Percentiles rank a stretch among this genome's conserved stretches.
These are phyloP conservation scores for Tillus elongatus DNA, from an alignment of 2,888 invertebrate genomes.

Conservation along the genomic window DNA sequence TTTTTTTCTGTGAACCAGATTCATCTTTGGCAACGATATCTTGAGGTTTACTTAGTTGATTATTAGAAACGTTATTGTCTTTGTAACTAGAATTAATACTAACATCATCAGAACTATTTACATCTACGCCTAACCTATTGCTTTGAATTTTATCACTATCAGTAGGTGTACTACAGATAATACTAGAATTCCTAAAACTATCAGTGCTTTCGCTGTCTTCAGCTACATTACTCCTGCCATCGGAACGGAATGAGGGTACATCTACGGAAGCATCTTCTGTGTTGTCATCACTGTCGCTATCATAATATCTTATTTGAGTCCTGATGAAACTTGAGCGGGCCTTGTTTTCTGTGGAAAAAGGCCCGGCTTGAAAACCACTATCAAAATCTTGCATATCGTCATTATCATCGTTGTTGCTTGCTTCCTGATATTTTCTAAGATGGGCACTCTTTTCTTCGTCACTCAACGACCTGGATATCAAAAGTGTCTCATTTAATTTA, in stretches of 20 bases:
- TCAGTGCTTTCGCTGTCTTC: not conserved
- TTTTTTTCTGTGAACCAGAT: constrained; percentile 21
- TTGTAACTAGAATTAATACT: too few relatives aligned
- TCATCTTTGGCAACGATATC: constrained; percentile 41
- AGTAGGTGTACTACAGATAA: constrained; percentile 22
- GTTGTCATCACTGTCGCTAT: constrained; percentile 11
- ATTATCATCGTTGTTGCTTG: too few relatives aligned
- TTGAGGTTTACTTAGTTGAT: constrained; percentile 27
- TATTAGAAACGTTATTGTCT: constrained; percentile 27
- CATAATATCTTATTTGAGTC: constrained; percentile 33
- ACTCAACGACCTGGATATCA: constrained; percentile 43
- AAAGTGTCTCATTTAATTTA: constrained; percentile 25
- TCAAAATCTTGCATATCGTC: too few relatives aligned
- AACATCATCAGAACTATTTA: constrained; percentile 4
- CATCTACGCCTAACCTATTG: constrained; percentile 13
- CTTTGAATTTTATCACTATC: constrained; percentile 1
- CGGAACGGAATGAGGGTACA: not conserved
- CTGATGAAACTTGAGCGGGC: constrained; percentile 41
- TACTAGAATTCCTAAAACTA: constrained; percentile 19
- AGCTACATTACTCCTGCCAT: not conserved
- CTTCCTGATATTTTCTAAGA: too few relatives aligned
- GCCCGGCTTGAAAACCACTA: too few relatives aligned
- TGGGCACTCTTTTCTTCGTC: constrained; percentile 50
- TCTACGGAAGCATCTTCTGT: not conserved
- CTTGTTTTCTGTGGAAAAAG: too few relatives aligned